These are phyloP conservation scores for Chaetodon trifascialis DNA, from an alignment of 2,113 vertebrate genomes.

Conservation along the genomic window DNA sequence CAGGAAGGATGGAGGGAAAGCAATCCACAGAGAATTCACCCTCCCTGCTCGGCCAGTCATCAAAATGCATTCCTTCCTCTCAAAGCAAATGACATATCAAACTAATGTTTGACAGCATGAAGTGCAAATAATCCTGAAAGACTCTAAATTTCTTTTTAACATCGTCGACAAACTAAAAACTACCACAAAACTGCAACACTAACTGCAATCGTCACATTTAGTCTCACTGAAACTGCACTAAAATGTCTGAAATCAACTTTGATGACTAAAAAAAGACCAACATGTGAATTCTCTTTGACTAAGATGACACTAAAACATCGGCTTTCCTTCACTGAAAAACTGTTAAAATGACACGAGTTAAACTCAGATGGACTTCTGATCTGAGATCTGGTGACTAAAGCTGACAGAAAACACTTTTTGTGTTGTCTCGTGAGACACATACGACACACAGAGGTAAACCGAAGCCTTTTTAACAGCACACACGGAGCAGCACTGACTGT, in stretches of 20 bases:
- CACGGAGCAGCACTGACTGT: background rate
- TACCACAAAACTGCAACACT: too few relatives aligned
- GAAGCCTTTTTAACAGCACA: background rate
- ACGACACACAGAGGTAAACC: background rate
- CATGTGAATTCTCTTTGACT: too few relatives aligned
- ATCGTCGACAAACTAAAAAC: background rate
- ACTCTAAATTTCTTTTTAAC: background rate
- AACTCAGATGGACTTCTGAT: background rate
- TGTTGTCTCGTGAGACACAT: background rate
- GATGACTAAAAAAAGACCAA: too few relatives aligned
- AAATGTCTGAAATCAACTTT: too few relatives aligned
- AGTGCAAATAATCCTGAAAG: too few relatives aligned
- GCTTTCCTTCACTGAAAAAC: too few relatives aligned
- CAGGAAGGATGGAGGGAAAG: slow-evolving; percentile 52
- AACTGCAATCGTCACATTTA: too few relatives aligned
- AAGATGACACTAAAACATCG: too few relatives aligned
- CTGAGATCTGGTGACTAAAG: background rate
- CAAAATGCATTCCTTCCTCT: slow-evolving; percentile 18
- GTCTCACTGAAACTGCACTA: too few relatives aligned
- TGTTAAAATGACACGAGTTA: too few relatives aligned
- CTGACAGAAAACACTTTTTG: background rate
- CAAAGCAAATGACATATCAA: background rate
- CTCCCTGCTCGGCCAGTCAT: background rate
- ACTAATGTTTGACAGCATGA: too few relatives aligned
- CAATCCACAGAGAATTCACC: slow-evolving; percentile 66